Evolutionary conservation across 2,113 vertebrate genomes (phyloP), one percentile per base, ranked within the genome.

Genomic region (Girardinichthys multiradiatus): DNA sequence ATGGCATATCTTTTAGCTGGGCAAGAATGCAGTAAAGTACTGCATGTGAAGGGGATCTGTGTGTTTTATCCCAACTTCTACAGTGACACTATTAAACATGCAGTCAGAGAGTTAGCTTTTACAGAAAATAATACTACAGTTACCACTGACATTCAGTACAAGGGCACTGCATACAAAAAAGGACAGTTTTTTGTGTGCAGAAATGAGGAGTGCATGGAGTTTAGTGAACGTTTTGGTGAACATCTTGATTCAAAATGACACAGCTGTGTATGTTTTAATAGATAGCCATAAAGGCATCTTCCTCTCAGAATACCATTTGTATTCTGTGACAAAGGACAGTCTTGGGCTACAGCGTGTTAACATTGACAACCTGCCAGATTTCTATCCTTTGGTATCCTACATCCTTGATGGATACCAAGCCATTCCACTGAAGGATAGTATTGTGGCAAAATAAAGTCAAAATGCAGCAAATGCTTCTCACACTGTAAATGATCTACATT

Each of bases 31-130:
- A n/a, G 42, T 83, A 8, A 76, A 30, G 42, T 87, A 28, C 61
- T 83, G 62, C 74, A 87, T 74, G 74, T 85, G 8, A 89, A 87
- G 51, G 67, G 81, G 24, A 81, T 83, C 33, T 84, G 61, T 82
- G 24, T 28, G 3, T 84, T 77, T 83, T 67, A 79, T 4, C 48
- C 77, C 59, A 77, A 30, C 31, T 65, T 81, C 24, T 82, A 82
- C 75, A 86, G 76, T 85, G 48, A 85, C 24, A 14, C 72, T 35
- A 81, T 86, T 74, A 74, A 81, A 65, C 59, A 85, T 76, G 80
- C 80, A 76, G 74, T 87, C 61, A 61, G 57, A 9, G 70, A 74
- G 37, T 85, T 88, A 57, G 57, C 27, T 28, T 71, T 71, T 71
- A 0, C 39, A 71, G 68, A 59, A 29, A 77, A 72, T 64, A 68